Evolutionary conservation across 2,797 vertebrate genomes (phyloP), one percentile per base, ranked within the genome.

Genomic region (Sebastes oblongus): DNA sequence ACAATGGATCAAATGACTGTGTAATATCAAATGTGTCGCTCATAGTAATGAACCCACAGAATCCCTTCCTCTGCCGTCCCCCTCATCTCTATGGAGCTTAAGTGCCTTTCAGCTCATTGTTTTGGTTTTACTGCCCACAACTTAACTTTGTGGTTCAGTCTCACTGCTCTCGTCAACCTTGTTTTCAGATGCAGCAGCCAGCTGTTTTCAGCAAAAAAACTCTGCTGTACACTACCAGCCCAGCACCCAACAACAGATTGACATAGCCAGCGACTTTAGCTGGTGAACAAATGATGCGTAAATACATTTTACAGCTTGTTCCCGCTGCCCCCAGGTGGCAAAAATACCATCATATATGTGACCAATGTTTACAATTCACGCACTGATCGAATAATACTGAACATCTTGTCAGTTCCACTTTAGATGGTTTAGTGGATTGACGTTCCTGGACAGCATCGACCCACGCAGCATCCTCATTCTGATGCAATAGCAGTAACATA

Each of bases 401-500:
- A 39, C 42, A 64, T 50, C 9, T 14, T 30, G 54, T 80, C 73
- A 69, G 30, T 82, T 50, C 46, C 46, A 50, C 46, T 50, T 59
- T 8, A 8, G 32, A 0, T 42, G 0, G 12, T 69, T 75, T 16
- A 13, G 6, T 27, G 14, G 62, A 59, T 30, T 75, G 60, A 73
- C 16, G 3, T 72, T 81, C 54, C 34, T 75, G 50, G 74, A 70
- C 66, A 77, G 70, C 67, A 62, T 76, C 24, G 1, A 65, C 69
- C 69, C 22, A 67, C 22, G 6, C 64, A 50, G 24, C 60, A 20
- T 85, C 68, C 64, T 82, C 54, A 76, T 68, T 85, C 66, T 58
- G 73, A 86, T 73, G 78, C 84, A 91, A 66, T 6, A 65, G 56
- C 76, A 54, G 66, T 24, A 77, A 86, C 74, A 80, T 46, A 46